These are phyloP conservation scores for Onchidella celtica DNA, from an alignment of 2,888 invertebrate species.

Conservation along the genomic window DNA sequence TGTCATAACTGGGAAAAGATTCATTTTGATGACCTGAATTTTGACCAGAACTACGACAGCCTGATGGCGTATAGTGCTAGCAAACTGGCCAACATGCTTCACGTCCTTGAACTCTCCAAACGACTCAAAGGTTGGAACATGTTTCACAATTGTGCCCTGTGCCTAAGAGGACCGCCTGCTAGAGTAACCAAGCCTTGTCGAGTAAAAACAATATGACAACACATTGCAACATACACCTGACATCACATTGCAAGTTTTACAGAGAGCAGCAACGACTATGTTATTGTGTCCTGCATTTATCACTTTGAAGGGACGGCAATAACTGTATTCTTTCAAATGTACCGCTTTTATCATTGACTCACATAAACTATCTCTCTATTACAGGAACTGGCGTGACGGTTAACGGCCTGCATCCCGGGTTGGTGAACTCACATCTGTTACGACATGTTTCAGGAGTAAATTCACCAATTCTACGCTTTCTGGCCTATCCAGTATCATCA, in stretches of 20 bases:
- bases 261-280: too few species aligned
- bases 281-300: too few species aligned
- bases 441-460: conserved; percentile 62
- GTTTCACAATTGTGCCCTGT: too few species aligned
- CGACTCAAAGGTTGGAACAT: conserved; percentile 71
- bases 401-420: conserved; percentile 70
- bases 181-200: too few species aligned
- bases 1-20: conserved; percentile 68
- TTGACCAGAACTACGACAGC: conserved; percentile 66
- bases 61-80: conserved; percentile 73
- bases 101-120: conserved; percentile 71
- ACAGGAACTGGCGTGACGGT: conserved; percentile 74
- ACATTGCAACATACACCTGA: too few species aligned
- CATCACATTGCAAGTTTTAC: too few species aligned
- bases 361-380: too few species aligned
- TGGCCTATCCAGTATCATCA: conserved; percentile 66
- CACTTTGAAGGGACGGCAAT: too few species aligned
- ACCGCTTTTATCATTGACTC: too few species aligned
- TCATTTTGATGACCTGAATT: conserved; percentile 78
- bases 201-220: too few species aligned
- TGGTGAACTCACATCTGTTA: conserved; percentile 62
- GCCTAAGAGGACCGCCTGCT: too few species aligned
- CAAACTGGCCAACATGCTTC: conserved; percentile 77
- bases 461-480: conserved; percentile 58
- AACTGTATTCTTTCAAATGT: too few species aligned